These are phyloP conservation scores for Eleginops maclovinus DNA, from an alignment of 2,113 vertebrate genomes.

Conservation along the genomic window DNA sequence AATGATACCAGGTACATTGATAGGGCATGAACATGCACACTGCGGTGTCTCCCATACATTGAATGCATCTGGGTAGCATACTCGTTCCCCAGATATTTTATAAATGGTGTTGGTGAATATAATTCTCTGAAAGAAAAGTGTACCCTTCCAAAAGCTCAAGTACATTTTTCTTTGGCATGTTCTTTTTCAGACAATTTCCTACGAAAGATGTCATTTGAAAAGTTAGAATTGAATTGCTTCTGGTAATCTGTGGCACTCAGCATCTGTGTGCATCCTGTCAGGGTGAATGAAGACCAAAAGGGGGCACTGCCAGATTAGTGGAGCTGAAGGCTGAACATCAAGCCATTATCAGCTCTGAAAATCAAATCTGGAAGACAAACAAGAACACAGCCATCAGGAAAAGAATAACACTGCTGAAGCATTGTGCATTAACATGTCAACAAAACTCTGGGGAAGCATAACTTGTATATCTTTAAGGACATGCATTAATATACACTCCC, in stretches of 20 bases:
- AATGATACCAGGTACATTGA: neutral
- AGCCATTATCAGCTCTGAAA: neutral
- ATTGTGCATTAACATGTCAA: neutral
- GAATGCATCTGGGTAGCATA: neutral
- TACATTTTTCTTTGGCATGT: neutral
- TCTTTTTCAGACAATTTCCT: neutral
- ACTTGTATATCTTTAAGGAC: neutral
- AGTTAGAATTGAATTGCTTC: neutral
- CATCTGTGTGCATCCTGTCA: conserved; percentile 17
- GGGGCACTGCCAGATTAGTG: neutral
- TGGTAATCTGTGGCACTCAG: neutral
- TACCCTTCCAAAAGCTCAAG: no score
- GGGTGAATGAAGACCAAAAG: neutral
- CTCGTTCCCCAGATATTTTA: neutral
- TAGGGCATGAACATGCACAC: neutral
- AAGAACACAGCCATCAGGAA: neutral
- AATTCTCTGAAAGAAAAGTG: neutral
- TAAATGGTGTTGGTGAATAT: neutral
- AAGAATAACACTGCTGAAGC: neutral
- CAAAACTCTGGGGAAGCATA: neutral
- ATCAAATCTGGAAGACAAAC: neutral
- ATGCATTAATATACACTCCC: neutral
- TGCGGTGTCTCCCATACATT: neutral
- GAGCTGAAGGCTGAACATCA: neutral
- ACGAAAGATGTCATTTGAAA: neutral